Percentiles rank a stretch among this genome's conserved stretches.
Evolutionary conservation across 2,797 vertebrate species (phyloP).

Genomic region (Monodelphis domestica): DNA sequence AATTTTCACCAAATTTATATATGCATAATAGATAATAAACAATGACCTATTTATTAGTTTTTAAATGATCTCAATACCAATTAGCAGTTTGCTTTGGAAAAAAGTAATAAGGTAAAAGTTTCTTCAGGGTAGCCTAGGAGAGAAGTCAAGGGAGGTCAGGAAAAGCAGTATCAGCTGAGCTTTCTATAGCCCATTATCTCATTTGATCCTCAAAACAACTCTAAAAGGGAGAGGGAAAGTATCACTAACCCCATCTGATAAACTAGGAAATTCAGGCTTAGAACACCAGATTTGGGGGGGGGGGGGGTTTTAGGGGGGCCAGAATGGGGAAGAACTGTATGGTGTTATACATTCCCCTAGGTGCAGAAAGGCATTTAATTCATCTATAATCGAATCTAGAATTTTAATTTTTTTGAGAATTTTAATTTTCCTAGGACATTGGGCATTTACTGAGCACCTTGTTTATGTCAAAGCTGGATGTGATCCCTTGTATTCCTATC

Average conservation of each 20-base stretch:
- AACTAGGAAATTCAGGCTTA: neutral
- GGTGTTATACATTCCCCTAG: neutral
- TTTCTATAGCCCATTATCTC: neutral
- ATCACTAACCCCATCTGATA: neutral
- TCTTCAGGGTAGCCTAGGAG: neutral
- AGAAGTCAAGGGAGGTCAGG: neutral
- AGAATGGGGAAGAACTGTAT: neutral
- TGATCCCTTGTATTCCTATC: neutral
- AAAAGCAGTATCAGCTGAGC: neutral
- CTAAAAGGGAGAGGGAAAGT: neutral
- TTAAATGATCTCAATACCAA: neutral
- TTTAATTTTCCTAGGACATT: neutral
- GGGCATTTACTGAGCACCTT: neutral
- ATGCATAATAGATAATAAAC: neutral
- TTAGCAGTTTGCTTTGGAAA: neutral
- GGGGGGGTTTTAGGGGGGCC: neutral
- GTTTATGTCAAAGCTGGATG: neutral
- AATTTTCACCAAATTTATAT: neutral
- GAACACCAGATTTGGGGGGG: neutral
- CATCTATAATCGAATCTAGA: neutral
- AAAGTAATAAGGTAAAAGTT: neutral
- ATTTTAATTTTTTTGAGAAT: too few relatives aligned
- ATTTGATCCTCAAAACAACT: neutral
- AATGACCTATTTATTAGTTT: neutral
- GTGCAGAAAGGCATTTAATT: neutral